Conservation (phyloP, 2,888 invertebrate genomes). For the Himalopsyche kuldschensis region DNA sequence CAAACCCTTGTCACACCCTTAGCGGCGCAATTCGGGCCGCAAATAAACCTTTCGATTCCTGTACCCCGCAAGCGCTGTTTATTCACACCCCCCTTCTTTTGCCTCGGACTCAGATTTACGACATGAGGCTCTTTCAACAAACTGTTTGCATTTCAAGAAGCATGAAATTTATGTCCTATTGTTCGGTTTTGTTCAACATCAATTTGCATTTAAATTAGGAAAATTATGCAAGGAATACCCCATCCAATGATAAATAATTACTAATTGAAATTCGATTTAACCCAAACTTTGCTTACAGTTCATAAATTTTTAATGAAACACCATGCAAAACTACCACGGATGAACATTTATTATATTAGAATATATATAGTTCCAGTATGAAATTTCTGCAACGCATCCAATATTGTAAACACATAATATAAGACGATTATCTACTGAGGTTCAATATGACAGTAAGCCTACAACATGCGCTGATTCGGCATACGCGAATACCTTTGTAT, state of each 20-base stretch:
- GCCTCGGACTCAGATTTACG: slow-evolving; percentile 19
- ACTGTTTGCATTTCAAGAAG: slow-evolving; percentile 38
- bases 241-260: background rate
- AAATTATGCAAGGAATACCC: slow-evolving; percentile 23
- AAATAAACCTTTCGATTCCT: slow-evolving; percentile 1
- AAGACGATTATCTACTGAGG: no score
- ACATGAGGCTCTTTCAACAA: slow-evolving; percentile 21
- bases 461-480: no score
- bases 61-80: background rate
- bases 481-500: no score
- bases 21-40: slow-evolving; percentile 4
- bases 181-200: slow-evolving; percentile 37
- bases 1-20: slow-evolving; percentile 37
- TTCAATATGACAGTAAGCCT: no score
- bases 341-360: no score
- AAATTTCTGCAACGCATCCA: no score
- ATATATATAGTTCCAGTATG: no score
- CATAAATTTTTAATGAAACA: no score
- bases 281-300: background rate
- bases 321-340: no score
- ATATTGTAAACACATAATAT: no score
- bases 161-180: slow-evolving; percentile 33
- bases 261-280: background rate
- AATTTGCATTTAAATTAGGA: slow-evolving; percentile 39
- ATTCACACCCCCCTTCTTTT: background rate